phyloP scores from a whole-genome alignment of 2,113 vertebrate genomes.

The Protobothrops mucrosquamatus region DNA sequence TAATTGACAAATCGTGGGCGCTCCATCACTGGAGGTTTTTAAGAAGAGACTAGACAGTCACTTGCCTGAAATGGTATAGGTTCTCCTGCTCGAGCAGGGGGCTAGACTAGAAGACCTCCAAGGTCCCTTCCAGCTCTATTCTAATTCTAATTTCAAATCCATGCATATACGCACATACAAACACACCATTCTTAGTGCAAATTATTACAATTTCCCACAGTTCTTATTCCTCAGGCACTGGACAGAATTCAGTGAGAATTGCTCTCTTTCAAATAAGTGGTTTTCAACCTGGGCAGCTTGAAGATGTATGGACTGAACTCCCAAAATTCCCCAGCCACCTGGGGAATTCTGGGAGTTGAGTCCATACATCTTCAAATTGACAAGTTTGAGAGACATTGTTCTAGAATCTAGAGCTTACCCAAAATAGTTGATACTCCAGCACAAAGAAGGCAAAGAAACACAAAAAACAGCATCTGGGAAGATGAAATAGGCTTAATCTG shows the following conservation, averaged over 20 bases:
- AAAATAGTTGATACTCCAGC: background rate
- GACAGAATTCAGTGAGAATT: background rate
- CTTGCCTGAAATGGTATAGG: no score
- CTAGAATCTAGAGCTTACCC: background rate
- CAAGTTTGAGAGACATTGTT: no score
- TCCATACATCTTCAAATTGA: no score
- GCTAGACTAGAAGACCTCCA: no score
- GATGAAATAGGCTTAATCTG: background rate
- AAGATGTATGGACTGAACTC: background rate
- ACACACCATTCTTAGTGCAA: background rate
- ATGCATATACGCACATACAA: background rate
- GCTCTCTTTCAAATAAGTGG: background rate
- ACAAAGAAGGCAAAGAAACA: background rate
- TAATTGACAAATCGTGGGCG: background rate
- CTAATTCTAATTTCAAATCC: background rate
- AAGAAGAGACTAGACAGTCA: no score
- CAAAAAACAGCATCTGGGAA: background rate
- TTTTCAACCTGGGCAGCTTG: background rate
- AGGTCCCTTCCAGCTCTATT: no score
- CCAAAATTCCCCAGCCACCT: no score
- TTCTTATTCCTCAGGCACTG: background rate
- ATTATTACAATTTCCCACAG: background rate
- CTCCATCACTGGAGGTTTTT: no score
- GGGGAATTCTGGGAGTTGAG: no score
- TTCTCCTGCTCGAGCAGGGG: no score